Conservation (phyloP, 2,888 invertebrate species). For the Parascotia fuliginaria region DNA sequence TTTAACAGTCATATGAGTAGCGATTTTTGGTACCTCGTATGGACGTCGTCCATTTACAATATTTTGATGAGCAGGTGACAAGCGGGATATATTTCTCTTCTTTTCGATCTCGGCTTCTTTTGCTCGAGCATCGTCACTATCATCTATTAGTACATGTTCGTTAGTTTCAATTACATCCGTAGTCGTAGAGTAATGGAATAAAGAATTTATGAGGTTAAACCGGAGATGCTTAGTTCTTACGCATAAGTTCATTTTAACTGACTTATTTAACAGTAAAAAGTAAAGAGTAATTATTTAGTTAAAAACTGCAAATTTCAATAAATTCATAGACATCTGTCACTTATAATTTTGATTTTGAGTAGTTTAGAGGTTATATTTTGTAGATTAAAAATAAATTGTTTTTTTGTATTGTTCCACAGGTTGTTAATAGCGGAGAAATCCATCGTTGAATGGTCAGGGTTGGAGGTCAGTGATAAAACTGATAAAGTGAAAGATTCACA, state of each 20-base stretch:
- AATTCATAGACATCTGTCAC: no score
- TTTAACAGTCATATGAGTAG: conserved; percentile 88
- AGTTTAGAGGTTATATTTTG: no score
- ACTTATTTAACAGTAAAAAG: no score
- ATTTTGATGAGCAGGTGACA: conserved; percentile 86
- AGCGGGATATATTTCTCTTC: conserved; percentile 89
- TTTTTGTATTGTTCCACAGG: no score
- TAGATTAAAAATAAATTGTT: no score
- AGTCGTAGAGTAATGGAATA: conserved; percentile 63
- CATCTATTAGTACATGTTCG: conserved; percentile 68
- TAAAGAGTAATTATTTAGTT: no score
- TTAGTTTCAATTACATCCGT: conserved; percentile 63
- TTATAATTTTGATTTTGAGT: no score
- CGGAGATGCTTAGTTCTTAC: conserved; percentile 56
- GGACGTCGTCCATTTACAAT: conserved; percentile 86
- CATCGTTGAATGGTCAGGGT: no score
- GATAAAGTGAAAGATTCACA: no score
- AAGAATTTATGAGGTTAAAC: conserved; percentile 54
- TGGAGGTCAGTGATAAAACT: no score
- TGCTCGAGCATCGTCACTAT: conserved; percentile 76
- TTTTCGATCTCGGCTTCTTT: conserved; percentile 83
- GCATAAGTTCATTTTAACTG: conserved; percentile 65
- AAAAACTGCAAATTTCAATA: no score
- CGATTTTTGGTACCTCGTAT: conserved; percentile 82
- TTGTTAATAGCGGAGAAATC: no score